phyloP scores from a whole-genome alignment of 2,888 invertebrate genomes.

The Lycophotia porphyrea region DNA sequence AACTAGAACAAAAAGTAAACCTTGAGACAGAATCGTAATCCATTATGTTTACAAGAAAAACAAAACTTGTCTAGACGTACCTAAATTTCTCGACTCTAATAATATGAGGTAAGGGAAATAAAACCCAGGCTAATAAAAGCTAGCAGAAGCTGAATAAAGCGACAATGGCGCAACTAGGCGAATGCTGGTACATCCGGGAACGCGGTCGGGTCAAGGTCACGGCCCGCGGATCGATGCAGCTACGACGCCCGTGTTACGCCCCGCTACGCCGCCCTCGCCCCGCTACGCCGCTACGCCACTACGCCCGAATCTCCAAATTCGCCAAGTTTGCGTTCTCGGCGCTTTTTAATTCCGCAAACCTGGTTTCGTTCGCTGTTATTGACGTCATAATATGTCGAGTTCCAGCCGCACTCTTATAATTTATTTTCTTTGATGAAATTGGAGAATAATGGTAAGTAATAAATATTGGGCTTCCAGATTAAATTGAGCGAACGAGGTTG shows the following conservation, averaged over 20 bases:
- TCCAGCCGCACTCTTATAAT: slow-evolving; percentile 51
- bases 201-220: slow-evolving; percentile 92
- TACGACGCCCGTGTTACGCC: slow-evolving; percentile 82
- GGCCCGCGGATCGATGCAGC: slow-evolving; percentile 92
- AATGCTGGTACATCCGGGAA: slow-evolving; percentile 87
- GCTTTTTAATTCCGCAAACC: slow-evolving; percentile 70
- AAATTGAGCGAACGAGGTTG: slow-evolving; percentile 61
- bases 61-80: slow-evolving; percentile 71
- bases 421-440: slow-evolving; percentile 64
- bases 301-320: slow-evolving; percentile 73
- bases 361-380: slow-evolving; percentile 60
- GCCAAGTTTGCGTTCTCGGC: slow-evolving; percentile 64
- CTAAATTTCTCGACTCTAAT: slow-evolving; percentile 65
- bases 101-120: slow-evolving; percentile 75
- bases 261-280: slow-evolving; percentile 71
- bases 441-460: slow-evolving; percentile 44
- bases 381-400: slow-evolving; percentile 62
- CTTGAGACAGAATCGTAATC: slow-evolving; percentile 58
- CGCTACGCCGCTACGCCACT: slow-evolving; percentile 72
- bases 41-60: slow-evolving; percentile 60
- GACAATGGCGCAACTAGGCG: slow-evolving; percentile 86
- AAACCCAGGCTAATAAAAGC: slow-evolving; percentile 85
- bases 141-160: slow-evolving; percentile 80
- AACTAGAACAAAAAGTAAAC: slow-evolving; percentile 38
- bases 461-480: slow-evolving; percentile 59